Evolutionary conservation across 2,888 invertebrate genomes (phyloP).

Genomic region (Galerucella nymphaeae): DNA sequence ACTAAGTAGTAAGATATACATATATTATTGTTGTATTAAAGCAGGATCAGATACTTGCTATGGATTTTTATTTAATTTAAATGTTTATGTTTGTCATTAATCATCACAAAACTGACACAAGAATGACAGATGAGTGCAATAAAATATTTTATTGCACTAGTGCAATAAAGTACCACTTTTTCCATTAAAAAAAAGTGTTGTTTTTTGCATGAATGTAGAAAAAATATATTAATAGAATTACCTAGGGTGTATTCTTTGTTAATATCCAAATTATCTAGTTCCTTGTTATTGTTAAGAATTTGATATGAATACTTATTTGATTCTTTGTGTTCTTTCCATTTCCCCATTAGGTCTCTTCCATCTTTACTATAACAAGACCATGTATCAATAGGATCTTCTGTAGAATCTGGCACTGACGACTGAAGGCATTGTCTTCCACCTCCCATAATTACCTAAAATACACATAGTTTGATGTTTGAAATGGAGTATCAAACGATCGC

Average conservation of each 20-base stretch:
- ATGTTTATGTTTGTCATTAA: no score
- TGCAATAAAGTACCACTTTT: no score
- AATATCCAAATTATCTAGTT: conserved; percentile 71
- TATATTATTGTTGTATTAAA: no score
- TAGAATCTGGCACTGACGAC: conserved; percentile 67
- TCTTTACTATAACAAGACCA: conserved; percentile 75
- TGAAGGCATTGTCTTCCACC: conserved; percentile 81
- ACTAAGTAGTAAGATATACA: no score
- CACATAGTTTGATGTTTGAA: background rate
- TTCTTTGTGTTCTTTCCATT: conserved; percentile 72
- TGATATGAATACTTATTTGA: conserved; percentile 67
- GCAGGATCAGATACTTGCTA: no score
- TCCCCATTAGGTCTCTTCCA: conserved; percentile 78
- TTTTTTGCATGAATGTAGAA: no score
- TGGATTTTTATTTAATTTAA: no score
- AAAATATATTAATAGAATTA: conserved; percentile 48
- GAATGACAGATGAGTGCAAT: no score
- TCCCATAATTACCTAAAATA: conserved; percentile 80
- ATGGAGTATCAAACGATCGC: background rate
- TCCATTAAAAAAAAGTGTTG: no score
- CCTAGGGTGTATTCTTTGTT: conserved; percentile 83
- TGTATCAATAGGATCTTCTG: conserved; percentile 65
- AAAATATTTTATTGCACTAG: no score
- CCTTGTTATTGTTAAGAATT: conserved; percentile 75
- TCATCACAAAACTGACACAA: no score